A percentile compares a stretch with the other conserved stretches of the same genome.
phyloP scores from a whole-genome alignment of 2,888 invertebrate species.

The Sminthurinus aureus region DNA sequence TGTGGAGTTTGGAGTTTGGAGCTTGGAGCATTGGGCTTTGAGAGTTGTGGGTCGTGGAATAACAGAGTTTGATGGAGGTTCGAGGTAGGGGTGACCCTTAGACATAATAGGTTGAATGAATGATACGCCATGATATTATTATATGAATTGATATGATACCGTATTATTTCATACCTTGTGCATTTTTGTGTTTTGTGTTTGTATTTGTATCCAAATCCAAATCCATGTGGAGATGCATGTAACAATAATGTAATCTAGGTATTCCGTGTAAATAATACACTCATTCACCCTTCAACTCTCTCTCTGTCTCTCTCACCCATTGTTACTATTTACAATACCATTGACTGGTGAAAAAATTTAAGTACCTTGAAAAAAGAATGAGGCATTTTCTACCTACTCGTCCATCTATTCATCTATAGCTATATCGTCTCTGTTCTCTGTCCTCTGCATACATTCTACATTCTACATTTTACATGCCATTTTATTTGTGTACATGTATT shows the following conservation, averaged over 20 bases:
- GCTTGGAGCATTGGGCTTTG: no score
- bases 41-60: constrained; percentile 8
- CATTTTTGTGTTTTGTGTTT: neutral
- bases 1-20: no score
- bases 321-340: neutral
- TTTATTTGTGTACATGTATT: neutral
- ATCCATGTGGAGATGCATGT: constrained; percentile 12
- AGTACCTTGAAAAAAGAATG: no score
- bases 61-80: neutral
- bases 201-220: constrained; percentile 17
- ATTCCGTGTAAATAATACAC: constrained; percentile 39
- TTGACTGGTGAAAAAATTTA: no score
- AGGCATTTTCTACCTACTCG: no score
- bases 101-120: neutral
- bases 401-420: no score
- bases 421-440: neutral
- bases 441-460: neutral
- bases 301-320: neutral
- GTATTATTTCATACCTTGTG: neutral
- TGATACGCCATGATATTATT: neutral
- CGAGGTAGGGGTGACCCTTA: constrained; percentile 12
- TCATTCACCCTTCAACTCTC: constrained; percentile 26
- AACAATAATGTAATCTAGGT: constrained; percentile 36
- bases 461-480: neutral
- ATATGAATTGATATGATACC: constrained; percentile 14